Base-by-base conservation (phyloP, 2,113 vertebrate genomes). In the Calyptommatus sinebrachiatus region DNA sequence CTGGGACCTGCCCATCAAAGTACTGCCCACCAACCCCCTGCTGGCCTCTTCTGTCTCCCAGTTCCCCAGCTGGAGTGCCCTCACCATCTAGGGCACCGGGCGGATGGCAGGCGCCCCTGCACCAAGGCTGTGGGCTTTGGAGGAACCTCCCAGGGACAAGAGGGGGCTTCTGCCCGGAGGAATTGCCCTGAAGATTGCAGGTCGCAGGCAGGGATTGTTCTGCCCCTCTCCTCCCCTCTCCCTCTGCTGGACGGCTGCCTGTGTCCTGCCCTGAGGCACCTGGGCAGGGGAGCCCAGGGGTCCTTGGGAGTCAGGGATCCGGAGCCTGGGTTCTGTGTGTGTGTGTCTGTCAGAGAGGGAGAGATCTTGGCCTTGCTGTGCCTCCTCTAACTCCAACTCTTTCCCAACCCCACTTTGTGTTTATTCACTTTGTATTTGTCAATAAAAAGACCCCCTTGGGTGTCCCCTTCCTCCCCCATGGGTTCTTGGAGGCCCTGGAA, bases 1-100 rank as follows among this genome's bases (percentile, higher is more conserved):
- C 90, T 99, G 98, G 98, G 97, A 99, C 85, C 92, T 99, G 79
- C 97, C 98, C 7, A 97, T 99, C 90, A 98, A 98, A 93, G 96
- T 99, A 78, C 93, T 99, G 85, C 98, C 98, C 65, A 99, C 97
- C 53, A 99, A 98, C 88, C 98, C 98, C 0, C 92, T 97, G 21
- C 83, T 99, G 91, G 97, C 95, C 22, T 98, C 98, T 48, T 98
- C 97, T 0, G 95, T 97, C 41, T 97, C 97, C 66, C 98, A 97
- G 78, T 97, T 97, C 67, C 95, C 97, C 69, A 96, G 96, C 77
- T 96, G 95, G 57, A 99, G 97, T 92, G 96, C 96, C 80, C 97
- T 99, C 88, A 96, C 92, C 61, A 98, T 99, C 89, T 99, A 94
- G 97, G 48, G 53, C 4, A 18, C 12, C 2, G 16, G 14, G 63